phyloP scores from a whole-genome alignment of 2,797 vertebrate species.

The Pteropus rufus region DNA sequence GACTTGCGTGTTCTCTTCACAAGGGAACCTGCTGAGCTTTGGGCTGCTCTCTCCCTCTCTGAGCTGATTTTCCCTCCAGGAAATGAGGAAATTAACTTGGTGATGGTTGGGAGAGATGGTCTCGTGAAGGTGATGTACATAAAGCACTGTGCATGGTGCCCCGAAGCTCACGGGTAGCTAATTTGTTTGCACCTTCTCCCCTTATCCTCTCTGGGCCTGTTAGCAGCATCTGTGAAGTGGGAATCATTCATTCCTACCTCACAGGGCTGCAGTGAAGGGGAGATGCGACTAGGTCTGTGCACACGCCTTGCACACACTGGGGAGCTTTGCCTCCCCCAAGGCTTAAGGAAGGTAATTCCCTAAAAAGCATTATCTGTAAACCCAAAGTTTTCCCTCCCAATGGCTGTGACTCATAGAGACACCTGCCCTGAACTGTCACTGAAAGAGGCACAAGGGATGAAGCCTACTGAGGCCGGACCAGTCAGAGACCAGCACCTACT shows the following conservation, averaged over 20 bases:
- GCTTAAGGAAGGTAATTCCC: background rate
- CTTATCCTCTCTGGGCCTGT: background rate
- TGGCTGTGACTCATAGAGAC: background rate
- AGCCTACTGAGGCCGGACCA: background rate
- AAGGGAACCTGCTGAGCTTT: background rate
- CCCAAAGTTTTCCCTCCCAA: background rate
- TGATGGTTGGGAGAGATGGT: no score
- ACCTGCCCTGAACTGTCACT: background rate
- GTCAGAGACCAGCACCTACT: background rate
- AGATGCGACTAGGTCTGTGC: background rate
- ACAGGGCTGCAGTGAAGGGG: background rate
- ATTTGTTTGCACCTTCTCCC: background rate
- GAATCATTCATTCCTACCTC: background rate
- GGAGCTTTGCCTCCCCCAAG: background rate
- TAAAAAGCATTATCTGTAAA: background rate
- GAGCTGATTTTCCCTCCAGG: background rate
- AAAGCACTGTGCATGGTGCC: background rate
- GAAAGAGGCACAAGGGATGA: background rate
- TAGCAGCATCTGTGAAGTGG: background rate
- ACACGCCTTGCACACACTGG: background rate
- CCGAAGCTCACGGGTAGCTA: rapidly evolving
- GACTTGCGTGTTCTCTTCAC: background rate
- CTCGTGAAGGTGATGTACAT: background rate
- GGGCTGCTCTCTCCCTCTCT: background rate
- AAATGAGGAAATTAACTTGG: background rate